These are phyloP conservation scores for Acleris emargana DNA, from an alignment of 2,888 invertebrate species.

Conservation along the genomic window DNA sequence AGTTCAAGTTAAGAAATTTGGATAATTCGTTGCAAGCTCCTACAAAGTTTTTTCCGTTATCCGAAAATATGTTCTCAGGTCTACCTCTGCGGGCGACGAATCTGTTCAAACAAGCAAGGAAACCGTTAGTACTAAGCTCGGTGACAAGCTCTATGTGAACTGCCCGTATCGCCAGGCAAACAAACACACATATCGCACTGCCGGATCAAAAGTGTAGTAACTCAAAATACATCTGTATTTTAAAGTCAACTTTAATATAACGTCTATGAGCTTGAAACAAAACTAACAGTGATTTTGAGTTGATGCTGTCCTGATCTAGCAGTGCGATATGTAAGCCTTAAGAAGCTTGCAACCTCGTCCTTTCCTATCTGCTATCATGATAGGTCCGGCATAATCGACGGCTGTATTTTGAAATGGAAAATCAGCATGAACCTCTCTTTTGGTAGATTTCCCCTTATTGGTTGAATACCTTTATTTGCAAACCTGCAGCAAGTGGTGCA, in stretches of 20 bases:
- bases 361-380: background rate
- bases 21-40: background rate
- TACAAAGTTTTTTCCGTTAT: background rate
- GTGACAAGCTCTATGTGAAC: background rate
- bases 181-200: no score
- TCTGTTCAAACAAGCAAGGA: background rate
- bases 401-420: background rate
- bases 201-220: no score
- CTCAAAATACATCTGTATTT: no score
- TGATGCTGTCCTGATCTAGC: no score
- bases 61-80: background rate
- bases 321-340: background rate
- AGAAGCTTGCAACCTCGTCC: background rate
- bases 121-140: background rate
- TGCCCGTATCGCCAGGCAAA: background rate
- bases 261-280: no score
- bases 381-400: background rate
- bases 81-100: conserved; percentile 1
- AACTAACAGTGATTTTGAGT: no score
- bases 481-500: background rate
- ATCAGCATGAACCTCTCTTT: background rate
- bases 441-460: background rate
- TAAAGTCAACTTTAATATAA: no score
- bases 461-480: background rate
- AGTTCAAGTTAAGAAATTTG: background rate